Conservation (phyloP, 2,113 vertebrate species). For the Cheirogaleus medius region DNA sequence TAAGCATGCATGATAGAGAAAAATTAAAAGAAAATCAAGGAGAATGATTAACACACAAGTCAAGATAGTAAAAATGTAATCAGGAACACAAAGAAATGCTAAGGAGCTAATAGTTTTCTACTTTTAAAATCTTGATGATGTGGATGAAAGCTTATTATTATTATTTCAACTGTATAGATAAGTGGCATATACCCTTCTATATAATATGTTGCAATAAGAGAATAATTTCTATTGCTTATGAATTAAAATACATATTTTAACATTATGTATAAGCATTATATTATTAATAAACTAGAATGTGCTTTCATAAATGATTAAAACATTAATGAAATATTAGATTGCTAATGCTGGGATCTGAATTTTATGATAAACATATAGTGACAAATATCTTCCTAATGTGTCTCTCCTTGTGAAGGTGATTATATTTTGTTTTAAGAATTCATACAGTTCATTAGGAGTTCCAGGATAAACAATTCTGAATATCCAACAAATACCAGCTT, state of each 20-base stretch:
- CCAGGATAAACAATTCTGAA: not conserved
- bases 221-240: not conserved
- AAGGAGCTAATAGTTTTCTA: not conserved
- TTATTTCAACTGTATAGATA: not conserved
- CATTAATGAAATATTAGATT: constrained; percentile 54
- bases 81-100: not conserved
- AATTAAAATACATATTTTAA: not conserved
- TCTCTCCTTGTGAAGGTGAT: not conserved
- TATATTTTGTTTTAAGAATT: not conserved
- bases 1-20: not conserved
- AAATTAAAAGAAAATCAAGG: not conserved
- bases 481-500: not conserved
- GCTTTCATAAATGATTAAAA: constrained; percentile 61
- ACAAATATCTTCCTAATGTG: not conserved
- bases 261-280: constrained; percentile 4
- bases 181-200: not conserved
- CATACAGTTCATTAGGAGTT: not conserved
- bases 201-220: not conserved
- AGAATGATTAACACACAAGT: not conserved
- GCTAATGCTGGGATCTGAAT: constrained; percentile 34
- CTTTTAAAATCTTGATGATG: not conserved
- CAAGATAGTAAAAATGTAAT: not conserved
- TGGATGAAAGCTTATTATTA: not conserved
- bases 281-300: constrained; percentile 31
- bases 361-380: constrained; percentile 33